phyloP scores from a whole-genome alignment of 2,888 invertebrate species.

The Ischnura elegans region DNA sequence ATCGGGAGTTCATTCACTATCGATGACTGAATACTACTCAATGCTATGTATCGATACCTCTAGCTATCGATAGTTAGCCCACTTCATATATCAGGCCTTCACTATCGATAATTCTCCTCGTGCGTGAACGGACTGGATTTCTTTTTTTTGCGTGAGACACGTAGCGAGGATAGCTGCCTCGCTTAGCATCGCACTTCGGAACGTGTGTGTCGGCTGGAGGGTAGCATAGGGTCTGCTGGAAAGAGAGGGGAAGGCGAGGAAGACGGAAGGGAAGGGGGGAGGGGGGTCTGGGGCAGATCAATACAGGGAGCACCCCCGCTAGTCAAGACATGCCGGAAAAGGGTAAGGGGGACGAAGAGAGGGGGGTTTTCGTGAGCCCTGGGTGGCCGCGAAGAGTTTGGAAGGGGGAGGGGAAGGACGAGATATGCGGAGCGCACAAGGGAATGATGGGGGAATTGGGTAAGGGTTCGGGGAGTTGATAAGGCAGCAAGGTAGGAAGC shows the following conservation, averaged over 20 bases:
- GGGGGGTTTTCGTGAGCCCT: slow-evolving; percentile 33
- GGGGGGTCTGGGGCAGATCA: slow-evolving; percentile 45
- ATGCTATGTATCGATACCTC: too few species aligned
- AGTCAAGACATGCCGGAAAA: slow-evolving; percentile 17
- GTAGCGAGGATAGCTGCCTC: too few species aligned
- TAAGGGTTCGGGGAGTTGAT: not conserved
- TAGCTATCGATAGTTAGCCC: too few species aligned
- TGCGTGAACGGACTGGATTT: too few species aligned
- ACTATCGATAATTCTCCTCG: too few species aligned
- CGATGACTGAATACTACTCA: too few species aligned
- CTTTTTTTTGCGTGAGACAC: too few species aligned
- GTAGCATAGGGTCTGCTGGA: not conserved
- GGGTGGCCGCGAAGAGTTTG: not conserved
- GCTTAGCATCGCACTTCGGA: too few species aligned
- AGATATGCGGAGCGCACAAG: too few species aligned
- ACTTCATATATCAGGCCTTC: too few species aligned
- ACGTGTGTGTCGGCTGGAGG: not conserved
- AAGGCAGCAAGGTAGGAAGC: not conserved
- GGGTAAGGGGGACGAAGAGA: slow-evolving; percentile 68
- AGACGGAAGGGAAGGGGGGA: not conserved
- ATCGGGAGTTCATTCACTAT: too few species aligned
- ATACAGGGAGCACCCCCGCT: slow-evolving; percentile 33
- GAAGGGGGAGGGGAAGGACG: not conserved
- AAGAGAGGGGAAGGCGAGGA: not conserved
- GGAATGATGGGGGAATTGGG: not conserved